Evolutionary conservation across 1,140 invertebrate genomes (phyloP).

Genomic region (Amyelois transitella): DNA sequence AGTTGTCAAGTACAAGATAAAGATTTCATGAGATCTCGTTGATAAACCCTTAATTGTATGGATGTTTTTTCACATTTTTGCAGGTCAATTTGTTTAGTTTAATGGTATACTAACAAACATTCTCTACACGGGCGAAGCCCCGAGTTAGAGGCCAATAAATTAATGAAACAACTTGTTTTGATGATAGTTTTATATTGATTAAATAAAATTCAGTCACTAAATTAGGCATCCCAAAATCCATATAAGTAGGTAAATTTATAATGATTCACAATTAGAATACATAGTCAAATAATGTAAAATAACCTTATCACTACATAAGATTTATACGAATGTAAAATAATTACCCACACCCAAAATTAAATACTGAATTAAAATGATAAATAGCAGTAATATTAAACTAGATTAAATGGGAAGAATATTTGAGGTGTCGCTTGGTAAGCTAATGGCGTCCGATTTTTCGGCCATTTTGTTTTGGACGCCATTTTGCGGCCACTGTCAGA

Average conservation of each 20-base stretch:
- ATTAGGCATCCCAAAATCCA: not conserved
- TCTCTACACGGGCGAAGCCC: too few relatives aligned
- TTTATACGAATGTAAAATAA: constrained; percentile 5
- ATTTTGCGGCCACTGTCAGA: constrained; percentile 38
- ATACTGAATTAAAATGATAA: constrained; percentile 10
- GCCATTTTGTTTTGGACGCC: constrained; percentile 41
- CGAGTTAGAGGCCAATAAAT: too few relatives aligned
- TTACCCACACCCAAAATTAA: constrained; percentile 12
- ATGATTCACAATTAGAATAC: too few relatives aligned
- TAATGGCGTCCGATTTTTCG: constrained; percentile 15
- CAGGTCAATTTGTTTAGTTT: too few relatives aligned
- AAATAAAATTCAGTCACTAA: not conserved
- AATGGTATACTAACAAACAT: too few relatives aligned
- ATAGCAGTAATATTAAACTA: not conserved
- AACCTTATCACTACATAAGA: not conserved
- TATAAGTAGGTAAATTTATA: not conserved
- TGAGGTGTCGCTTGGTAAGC: constrained; percentile 11
- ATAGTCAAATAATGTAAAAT: not conserved
- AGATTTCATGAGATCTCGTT: too few relatives aligned
- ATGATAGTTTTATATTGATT: not conserved
- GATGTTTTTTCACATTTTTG: too few relatives aligned
- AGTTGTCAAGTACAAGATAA: too few relatives aligned
- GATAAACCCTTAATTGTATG: too few relatives aligned
- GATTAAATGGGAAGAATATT: constrained; percentile 10
- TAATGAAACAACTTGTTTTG: not conserved